Percentiles rank a stretch among this genome's conserved stretches.
These are phyloP conservation scores for Ichneumon xanthorius DNA, from an alignment of 2,888 invertebrate species.

Conservation along the genomic window DNA sequence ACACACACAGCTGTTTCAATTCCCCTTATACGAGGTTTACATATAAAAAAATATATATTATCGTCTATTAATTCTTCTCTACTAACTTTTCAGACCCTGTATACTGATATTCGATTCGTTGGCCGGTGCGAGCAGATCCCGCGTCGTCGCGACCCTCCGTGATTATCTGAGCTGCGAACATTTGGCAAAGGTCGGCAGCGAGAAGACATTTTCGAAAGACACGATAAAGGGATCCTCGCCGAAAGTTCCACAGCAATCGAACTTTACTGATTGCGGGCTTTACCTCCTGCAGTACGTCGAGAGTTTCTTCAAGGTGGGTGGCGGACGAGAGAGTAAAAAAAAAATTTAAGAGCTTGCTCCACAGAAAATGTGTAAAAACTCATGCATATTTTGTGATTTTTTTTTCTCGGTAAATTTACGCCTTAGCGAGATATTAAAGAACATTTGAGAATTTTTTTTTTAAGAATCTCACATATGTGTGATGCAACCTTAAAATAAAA, in stretches of 20 bases:
- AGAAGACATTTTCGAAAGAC: conserved; percentile 91
- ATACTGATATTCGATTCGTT: conserved; percentile 98
- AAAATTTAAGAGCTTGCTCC: no score
- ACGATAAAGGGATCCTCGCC: conserved; percentile 95
- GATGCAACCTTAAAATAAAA: no score
- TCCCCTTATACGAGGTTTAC: no score
- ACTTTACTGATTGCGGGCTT: conserved; percentile 98
- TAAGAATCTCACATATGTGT: no score
- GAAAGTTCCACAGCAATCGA: conserved; percentile 98
- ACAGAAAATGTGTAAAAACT: no score
- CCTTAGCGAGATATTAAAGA: no score
- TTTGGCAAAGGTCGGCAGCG: conserved; percentile 90
- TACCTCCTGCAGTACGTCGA: conserved; percentile 98
- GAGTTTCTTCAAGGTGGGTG: conserved; percentile 94
- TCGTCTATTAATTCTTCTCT: conserved; percentile 46
- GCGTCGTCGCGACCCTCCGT: conserved; percentile 95
- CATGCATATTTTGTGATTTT: no score
- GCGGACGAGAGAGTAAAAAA: background rate
- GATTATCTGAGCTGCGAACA: conserved; percentile 96
- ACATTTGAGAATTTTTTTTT: no score
- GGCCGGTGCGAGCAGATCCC: conserved; percentile 91
- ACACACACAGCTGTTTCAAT: no score
- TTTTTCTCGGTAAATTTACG: no score
- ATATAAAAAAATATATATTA: no score
- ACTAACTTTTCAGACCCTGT: conserved; percentile 90